A percentile compares a stretch with the other conserved stretches of the same genome.
phyloP scores from a whole-genome alignment of 2,797 vertebrate genomes.

The Galago senegalensis region DNA sequence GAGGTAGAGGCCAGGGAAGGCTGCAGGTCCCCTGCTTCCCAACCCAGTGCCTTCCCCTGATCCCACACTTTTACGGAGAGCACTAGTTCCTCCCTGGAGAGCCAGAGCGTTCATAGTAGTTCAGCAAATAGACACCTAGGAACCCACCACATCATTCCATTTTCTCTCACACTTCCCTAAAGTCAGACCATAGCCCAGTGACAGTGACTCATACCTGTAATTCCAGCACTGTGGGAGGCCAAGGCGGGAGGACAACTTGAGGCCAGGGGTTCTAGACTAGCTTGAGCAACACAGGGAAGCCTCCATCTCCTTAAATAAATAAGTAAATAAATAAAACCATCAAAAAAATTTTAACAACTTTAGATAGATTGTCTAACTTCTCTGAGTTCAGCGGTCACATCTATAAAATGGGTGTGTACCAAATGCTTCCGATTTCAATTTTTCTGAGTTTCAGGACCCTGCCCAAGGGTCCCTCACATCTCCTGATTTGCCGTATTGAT shows the following conservation, averaged over 20 bases:
- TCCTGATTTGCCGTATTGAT: neutral
- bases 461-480: neutral
- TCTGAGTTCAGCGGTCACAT: neutral
- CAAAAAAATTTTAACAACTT: neutral
- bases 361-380: neutral
- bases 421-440: neutral
- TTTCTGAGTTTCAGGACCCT: neutral
- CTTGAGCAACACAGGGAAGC: neutral
- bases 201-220: neutral
- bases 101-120: neutral
- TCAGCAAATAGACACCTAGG: neutral
- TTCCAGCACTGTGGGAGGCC: neutral
- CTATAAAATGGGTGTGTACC: neutral
- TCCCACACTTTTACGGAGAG: neutral
- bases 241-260: neutral
- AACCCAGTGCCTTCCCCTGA: neutral
- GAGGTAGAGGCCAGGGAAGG: neutral
- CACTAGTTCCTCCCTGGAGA: neutral
- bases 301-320: neutral
- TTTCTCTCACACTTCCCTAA: neutral
- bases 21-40: no score
- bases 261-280: neutral
- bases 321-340: neutral
- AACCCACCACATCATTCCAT: neutral
- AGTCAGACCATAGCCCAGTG: neutral